Evolutionary conservation across 2,888 invertebrate species (phyloP).

Genomic region (Mesorhabditis spiculigera): DNA sequence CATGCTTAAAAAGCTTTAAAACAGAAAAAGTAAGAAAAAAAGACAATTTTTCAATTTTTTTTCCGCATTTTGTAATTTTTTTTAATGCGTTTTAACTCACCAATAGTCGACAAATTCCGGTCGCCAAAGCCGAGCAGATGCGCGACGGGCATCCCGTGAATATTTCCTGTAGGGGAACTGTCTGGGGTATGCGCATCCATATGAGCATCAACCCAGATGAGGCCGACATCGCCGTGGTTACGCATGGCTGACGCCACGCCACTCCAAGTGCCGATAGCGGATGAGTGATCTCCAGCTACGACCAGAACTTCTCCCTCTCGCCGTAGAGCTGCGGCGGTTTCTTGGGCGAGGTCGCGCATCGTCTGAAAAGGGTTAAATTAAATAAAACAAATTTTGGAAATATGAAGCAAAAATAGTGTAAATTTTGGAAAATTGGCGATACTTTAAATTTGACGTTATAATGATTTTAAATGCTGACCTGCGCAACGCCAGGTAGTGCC

Average conservation of each 20-base stretch:
- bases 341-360: conserved; percentile 33
- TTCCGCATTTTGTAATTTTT: no score
- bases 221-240: conserved; percentile 42
- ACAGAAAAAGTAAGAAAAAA: no score
- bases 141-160: conserved; percentile 53
- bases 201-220: conserved; percentile 53
- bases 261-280: conserved; percentile 53
- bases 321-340: conserved; percentile 32
- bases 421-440: background rate
- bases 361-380: conserved; percentile 16
- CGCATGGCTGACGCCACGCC: conserved; percentile 43
- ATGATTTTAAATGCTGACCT: conserved; percentile 17
- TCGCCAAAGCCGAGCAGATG: conserved; percentile 49
- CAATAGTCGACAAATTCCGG: conserved; percentile 27
- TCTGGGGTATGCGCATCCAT: conserved; percentile 48
- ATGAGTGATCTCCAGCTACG: conserved; percentile 50
- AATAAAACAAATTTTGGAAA: background rate
- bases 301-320: conserved; percentile 37
- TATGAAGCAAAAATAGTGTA: background rate
- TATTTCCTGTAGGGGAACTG: conserved; percentile 42
- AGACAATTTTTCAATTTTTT: no score
- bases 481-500: conserved; percentile 42
- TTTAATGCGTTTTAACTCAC: background rate
- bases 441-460: background rate
- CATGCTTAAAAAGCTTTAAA: no score